These are phyloP conservation scores for Myotis myotis DNA, from an alignment of 2,797 vertebrate genomes.

Conservation along the genomic window DNA sequence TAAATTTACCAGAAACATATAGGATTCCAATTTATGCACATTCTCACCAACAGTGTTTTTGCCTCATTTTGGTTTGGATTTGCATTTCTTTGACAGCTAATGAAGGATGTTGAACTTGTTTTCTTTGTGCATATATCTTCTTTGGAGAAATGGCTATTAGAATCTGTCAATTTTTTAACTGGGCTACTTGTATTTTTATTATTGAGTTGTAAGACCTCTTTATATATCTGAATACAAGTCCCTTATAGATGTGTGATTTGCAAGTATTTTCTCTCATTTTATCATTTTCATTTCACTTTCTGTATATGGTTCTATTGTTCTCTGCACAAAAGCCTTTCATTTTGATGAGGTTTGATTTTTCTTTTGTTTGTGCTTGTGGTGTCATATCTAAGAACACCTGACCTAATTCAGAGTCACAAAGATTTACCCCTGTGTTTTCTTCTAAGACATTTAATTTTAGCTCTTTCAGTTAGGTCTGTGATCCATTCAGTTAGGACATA, in stretches of 20 bases:
- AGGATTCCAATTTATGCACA: background rate
- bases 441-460: slow-evolving; percentile 24
- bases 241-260: background rate
- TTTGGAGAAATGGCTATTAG: background rate
- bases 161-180: background rate
- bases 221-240: background rate
- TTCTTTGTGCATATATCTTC: background rate
- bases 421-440: background rate
- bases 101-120: background rate
- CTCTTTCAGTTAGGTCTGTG: background rate
- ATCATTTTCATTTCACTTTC: background rate
- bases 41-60: background rate
- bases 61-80: background rate
- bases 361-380: background rate
- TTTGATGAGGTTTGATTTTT: slow-evolving; percentile 24
- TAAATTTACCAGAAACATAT: background rate
- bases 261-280: slow-evolving; percentile 1
- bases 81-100: background rate
- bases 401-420: background rate
- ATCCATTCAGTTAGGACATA: background rate
- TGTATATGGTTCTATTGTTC: background rate
- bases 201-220: background rate
- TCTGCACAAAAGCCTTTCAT: background rate
- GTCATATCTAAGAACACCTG: background rate
- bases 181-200: background rate